Evolutionary conservation across 2,797 vertebrate genomes (phyloP).

Genomic region (Neosilurus mollespiculum): DNA sequence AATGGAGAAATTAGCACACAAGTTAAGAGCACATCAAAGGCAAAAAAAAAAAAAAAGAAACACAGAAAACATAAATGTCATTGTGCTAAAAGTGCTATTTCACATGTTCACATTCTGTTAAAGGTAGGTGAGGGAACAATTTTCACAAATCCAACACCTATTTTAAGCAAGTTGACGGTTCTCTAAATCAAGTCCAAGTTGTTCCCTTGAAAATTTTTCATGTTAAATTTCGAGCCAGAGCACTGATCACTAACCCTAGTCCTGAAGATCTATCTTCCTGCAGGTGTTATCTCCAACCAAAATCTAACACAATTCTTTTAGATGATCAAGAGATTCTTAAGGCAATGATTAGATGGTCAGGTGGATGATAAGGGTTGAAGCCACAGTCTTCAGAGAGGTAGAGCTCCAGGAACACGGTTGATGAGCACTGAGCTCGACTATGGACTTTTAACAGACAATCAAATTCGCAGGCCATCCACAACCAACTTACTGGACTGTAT

Average conservation of each 20-base stretch:
- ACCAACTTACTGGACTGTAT: conserved; percentile 14
- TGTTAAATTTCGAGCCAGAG: neutral
- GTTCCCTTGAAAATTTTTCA: neutral
- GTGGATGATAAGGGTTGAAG: too few species aligned
- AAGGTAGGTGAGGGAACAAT: neutral
- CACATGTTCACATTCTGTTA: conserved; percentile 7
- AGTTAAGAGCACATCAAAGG: neutral
- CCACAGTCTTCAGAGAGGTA: too few species aligned
- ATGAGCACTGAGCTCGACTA: too few species aligned
- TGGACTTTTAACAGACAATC: too few species aligned
- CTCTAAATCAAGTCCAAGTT: neutral
- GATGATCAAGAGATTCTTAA: too few species aligned
- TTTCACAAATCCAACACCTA: neutral
- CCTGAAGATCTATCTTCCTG: too few species aligned
- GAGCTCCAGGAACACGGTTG: too few species aligned
- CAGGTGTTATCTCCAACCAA: too few species aligned
- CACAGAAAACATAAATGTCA: too few species aligned
- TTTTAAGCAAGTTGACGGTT: neutral
- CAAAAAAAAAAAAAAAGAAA: neutral
- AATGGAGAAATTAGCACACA: neutral
- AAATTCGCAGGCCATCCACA: neutral
- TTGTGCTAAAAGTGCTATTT: neutral
- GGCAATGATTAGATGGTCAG: too few species aligned
- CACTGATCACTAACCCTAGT: too few species aligned
- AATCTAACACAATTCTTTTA: too few species aligned